These are phyloP conservation scores for Cyanoderma ruficeps DNA, from an alignment of 2,113 vertebrate species.

Conservation along the genomic window DNA sequence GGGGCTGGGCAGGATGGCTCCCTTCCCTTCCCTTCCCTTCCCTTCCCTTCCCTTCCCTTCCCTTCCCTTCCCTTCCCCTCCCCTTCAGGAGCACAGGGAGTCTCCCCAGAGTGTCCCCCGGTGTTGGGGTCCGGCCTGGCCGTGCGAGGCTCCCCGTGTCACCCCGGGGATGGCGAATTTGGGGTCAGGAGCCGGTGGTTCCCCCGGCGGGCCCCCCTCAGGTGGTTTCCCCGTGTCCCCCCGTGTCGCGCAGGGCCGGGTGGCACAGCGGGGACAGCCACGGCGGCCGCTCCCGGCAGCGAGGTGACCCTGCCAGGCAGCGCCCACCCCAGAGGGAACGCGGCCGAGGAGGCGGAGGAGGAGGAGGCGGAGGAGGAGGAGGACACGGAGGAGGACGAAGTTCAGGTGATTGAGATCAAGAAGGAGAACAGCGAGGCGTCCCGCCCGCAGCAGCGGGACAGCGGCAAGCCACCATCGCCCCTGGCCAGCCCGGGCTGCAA, in stretches of 20 bases:
- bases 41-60: too few species aligned
- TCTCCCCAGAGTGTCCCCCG: too few species aligned
- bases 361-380: neutral
- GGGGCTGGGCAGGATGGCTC: neutral
- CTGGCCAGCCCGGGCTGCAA: slow-evolving; percentile 22
- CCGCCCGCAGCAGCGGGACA: neutral
- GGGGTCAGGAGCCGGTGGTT: too few species aligned
- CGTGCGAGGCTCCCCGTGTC: too few species aligned
- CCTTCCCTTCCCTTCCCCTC: too few species aligned
- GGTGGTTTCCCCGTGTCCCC: neutral
- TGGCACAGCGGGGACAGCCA: neutral
- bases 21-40: too few species aligned
- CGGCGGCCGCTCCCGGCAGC: rapidly evolving
- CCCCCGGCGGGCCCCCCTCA: neutral
- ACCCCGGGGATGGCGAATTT: too few species aligned
- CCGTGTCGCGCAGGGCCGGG: slow-evolving; percentile 56
- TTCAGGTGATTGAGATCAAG: slow-evolving; percentile 67
- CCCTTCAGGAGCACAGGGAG: too few species aligned
- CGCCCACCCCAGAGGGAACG: neutral
- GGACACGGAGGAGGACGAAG: slow-evolving; percentile 61
- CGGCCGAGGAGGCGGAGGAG: neutral
- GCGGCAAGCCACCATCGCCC: slow-evolving; percentile 1
- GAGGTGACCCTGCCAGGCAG: neutral
- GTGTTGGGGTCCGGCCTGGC: too few species aligned
- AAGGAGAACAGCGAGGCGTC: slow-evolving; percentile 34